Conservation (phyloP, 2,797 vertebrate genomes). For the Danio jaintianensis region DNA sequence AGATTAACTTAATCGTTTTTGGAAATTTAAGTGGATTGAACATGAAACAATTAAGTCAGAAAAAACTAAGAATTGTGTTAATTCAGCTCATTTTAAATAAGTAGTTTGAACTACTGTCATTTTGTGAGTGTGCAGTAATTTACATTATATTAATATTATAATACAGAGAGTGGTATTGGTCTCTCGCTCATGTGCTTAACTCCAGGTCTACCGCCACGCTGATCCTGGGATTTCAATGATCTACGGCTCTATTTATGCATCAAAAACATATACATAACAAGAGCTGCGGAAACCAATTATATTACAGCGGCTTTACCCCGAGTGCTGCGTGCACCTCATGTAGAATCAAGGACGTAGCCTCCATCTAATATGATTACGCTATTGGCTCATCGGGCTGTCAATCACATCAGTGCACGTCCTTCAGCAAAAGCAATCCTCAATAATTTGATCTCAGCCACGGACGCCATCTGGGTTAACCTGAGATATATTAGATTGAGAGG, state of each 20-base stretch:
- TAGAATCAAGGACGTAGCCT: slow-evolving; percentile 21
- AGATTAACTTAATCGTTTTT: no score
- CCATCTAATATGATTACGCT: slow-evolving; percentile 23
- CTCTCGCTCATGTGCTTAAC: slow-evolving; percentile 67
- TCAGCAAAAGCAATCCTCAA: slow-evolving; percentile 46
- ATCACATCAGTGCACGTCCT: slow-evolving; percentile 29
- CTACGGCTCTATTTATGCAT: slow-evolving; percentile 73
- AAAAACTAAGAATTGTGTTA: no score
- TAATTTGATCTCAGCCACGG: slow-evolving; percentile 33
- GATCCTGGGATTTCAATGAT: slow-evolving; percentile 73
- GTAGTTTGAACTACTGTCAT: no score
- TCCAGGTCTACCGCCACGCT: slow-evolving; percentile 62
- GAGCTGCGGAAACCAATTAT: slow-evolving; percentile 72
- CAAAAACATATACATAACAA: slow-evolving; percentile 60
- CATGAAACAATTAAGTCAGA: no score
- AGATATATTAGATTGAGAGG: slow-evolving; percentile 46
- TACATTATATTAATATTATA: no score
- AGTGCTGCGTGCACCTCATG: slow-evolving; percentile 43
- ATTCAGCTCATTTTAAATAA: no score
- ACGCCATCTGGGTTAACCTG: slow-evolving; percentile 61
- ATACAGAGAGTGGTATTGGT: slow-evolving; percentile 6
- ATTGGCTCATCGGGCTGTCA: slow-evolving; percentile 41
- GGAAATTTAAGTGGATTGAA: no score
- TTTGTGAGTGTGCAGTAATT: no score
- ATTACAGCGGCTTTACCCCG: slow-evolving; percentile 70